phyloP scores from a whole-genome alignment of 2,797 vertebrate genomes.

The Argyrosomus regius region DNA sequence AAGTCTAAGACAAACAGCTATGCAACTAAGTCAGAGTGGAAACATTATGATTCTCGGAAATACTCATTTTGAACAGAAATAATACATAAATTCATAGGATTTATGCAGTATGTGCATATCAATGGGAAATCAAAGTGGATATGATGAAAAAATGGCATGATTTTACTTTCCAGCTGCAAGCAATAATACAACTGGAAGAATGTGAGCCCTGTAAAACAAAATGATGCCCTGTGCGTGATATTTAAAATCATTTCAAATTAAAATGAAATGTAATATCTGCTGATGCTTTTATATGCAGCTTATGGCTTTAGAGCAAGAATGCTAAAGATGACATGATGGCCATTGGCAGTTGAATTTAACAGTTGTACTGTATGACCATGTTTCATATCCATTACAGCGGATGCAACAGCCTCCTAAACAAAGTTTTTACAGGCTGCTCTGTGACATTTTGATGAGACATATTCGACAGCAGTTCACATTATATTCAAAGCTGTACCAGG shows the following conservation, averaged over 20 bases:
- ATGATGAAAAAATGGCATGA: neutral
- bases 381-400: constrained; percentile 8
- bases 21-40: constrained; percentile 19
- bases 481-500: neutral
- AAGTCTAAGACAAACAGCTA: constrained; percentile 35
- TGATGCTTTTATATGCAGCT: too few species aligned
- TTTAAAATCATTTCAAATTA: neutral
- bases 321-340: constrained; percentile 8
- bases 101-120: constrained; percentile 12
- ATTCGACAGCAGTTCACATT: neutral
- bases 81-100: constrained; percentile 16
- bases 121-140: constrained; percentile 7
- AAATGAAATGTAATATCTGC: too few species aligned
- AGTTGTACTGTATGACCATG: neutral
- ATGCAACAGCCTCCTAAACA: constrained; percentile 4
- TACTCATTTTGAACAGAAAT: neutral
- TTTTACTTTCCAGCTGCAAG: neutral
- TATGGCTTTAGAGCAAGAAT: neutral
- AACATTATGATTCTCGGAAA: constrained; percentile 7
- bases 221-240: neutral
- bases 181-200: neutral
- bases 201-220: neutral
- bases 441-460: constrained; percentile 32
- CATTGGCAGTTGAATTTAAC: neutral
- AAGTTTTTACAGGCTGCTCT: constrained; percentile 36